A percentile compares a stretch with the other conserved stretches of the same genome.
Evolutionary conservation across 2,797 vertebrate species (phyloP).

Genomic region (Sebastolobus altivelis): DNA sequence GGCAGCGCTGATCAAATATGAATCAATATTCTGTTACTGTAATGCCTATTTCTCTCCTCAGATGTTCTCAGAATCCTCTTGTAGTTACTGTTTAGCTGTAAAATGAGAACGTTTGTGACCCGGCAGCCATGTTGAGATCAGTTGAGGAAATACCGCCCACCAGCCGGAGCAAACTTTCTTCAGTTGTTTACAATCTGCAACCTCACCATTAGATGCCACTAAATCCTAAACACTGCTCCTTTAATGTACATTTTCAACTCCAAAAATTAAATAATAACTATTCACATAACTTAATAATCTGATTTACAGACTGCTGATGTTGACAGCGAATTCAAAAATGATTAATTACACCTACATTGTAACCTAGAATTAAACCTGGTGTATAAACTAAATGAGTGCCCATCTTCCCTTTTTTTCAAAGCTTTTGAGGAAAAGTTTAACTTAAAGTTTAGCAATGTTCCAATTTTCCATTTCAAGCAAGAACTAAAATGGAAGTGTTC

Average conservation of each 20-base stretch:
- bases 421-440: not conserved
- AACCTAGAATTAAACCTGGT: not conserved
- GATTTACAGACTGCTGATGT: not conserved
- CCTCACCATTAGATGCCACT: not conserved
- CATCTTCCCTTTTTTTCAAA: not conserved
- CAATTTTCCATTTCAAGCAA: constrained; percentile 1
- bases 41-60: no score
- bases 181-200: no score
- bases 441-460: not conserved
- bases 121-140: no score
- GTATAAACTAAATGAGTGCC: not conserved
- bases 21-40: no score
- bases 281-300: not conserved
- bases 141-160: no score
- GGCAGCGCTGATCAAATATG: no score
- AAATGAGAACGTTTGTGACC: no score
- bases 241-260: not conserved
- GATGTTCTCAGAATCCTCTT: no score
- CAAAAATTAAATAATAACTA: not conserved
- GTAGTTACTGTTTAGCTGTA: no score
- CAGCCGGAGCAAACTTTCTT: not conserved
- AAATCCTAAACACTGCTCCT: not conserved
- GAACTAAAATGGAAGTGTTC: not conserved
- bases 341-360: not conserved
- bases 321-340: not conserved